phyloP scores from a whole-genome alignment of 1,140 invertebrate species.

The Trypoxylus dichotomus region DNA sequence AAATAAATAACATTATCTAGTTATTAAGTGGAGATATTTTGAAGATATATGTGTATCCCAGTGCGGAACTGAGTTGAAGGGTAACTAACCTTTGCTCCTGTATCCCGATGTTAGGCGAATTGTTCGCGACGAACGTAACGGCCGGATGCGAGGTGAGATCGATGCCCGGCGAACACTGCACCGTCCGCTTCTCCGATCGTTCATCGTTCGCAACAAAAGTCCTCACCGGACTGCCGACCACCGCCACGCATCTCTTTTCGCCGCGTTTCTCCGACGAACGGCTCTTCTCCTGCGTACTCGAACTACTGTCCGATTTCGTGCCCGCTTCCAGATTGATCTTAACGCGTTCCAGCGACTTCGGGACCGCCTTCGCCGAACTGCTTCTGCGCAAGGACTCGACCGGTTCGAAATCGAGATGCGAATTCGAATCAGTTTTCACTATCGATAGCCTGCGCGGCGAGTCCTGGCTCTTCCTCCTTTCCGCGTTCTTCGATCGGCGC shows the following conservation, averaged over 20 bases:
- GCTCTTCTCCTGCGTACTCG: conserved; percentile 39
- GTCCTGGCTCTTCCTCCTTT: conserved; percentile 30
- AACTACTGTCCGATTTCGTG: conserved; percentile 46
- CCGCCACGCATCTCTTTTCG: not conserved
- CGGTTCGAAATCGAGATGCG: conserved; percentile 39
- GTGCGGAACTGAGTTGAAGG: too few species aligned
- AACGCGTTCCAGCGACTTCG: conserved; percentile 41
- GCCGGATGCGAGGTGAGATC: conserved; percentile 49
- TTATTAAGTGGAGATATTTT: too few species aligned
- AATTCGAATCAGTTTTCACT: conserved; percentile 32
- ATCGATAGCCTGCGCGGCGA: conserved; percentile 28
- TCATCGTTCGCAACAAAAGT: conserved; percentile 32
- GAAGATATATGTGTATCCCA: too few species aligned
- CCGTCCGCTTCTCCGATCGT: not conserved
- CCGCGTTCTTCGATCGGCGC: conserved; percentile 30
- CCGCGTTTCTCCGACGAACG: conserved; percentile 32
- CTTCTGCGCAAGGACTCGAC: conserved; percentile 40
- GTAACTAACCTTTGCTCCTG: conserved; percentile 37
- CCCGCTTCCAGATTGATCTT: conserved; percentile 38
- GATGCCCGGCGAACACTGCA: conserved; percentile 44
- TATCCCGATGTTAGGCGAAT: conserved; percentile 3
- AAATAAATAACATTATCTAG: too few species aligned
- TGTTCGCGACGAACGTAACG: conserved; percentile 48
- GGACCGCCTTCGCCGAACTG: conserved; percentile 40
- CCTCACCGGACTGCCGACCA: conserved; percentile 8